Percentiles rank a stretch among this genome's conserved stretches.
Conservation (phyloP, 2,113 vertebrate species). For the Podarcis cretensis region DNA sequence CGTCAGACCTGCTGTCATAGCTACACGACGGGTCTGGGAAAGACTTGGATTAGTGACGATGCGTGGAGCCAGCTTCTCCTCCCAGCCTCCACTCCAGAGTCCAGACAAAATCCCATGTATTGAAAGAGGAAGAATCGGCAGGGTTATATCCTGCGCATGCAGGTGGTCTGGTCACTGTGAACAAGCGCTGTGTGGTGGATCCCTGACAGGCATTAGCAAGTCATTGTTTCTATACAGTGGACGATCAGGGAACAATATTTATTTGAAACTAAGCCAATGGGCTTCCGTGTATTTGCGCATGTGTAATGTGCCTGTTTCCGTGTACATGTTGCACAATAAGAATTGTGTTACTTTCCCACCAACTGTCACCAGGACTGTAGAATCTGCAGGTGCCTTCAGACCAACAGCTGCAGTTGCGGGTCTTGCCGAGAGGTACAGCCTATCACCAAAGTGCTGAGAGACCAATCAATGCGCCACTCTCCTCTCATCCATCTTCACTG, state of each 20-base stretch:
- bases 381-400: background rate
- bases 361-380: background rate
- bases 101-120: background rate
- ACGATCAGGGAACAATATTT: background rate
- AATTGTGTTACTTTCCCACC: background rate
- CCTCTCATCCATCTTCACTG: background rate
- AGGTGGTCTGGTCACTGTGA: background rate
- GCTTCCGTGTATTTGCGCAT: fast-evolving
- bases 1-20: background rate
- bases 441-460: constrained; percentile 22
- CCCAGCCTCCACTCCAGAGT: background rate
- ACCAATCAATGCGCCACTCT: background rate
- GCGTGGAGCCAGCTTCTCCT: background rate
- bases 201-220: background rate
- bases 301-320: background rate
- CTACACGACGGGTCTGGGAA: constrained; percentile 5
- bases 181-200: background rate
- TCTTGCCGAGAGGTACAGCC: constrained; percentile 1
- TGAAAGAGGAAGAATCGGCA: background rate
- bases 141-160: background rate
- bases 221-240: constrained; percentile 15
- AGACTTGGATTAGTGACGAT: background rate
- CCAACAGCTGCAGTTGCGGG: constrained; percentile 10
- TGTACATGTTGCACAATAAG: fast-evolving
- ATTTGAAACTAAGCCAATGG: background rate